Percentiles rank a stretch among this genome's conserved stretches.
Conservation (phyloP, 2,113 vertebrate species). For the Myiopsitta monachus region DNA sequence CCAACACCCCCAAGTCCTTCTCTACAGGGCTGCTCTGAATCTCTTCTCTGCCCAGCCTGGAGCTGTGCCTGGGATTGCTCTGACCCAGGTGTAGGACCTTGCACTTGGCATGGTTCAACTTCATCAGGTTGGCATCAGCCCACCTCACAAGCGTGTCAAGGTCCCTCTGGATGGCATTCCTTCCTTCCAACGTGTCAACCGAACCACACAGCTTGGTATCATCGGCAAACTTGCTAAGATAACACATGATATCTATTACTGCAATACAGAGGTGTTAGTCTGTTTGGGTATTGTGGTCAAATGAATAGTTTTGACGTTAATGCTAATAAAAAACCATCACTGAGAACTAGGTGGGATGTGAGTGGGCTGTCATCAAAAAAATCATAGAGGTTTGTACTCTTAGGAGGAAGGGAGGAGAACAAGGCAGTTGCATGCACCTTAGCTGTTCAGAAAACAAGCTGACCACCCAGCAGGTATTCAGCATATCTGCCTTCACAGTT, state of each 20-base stretch:
- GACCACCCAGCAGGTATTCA: not conserved
- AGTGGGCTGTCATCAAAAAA: not conserved
- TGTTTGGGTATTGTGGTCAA: not conserved
- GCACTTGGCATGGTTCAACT: too few species aligned
- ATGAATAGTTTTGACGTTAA: not conserved
- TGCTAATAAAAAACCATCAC: not conserved
- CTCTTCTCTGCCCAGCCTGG: too few species aligned
- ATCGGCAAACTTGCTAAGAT: too few species aligned
- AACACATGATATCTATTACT: not conserved
- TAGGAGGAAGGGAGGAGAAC: not conserved
- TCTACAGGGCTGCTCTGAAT: too few species aligned
- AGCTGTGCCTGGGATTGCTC: too few species aligned
- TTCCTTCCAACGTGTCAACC: too few species aligned
- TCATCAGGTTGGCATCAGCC: too few species aligned
- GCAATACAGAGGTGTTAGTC: not conserved
- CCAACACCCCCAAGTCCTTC: too few species aligned
- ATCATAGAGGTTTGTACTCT: not conserved
- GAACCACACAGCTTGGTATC: too few species aligned
- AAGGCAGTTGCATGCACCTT: not conserved
- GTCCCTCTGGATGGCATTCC: too few species aligned
- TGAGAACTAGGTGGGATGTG: not conserved
- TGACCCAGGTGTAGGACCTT: too few species aligned
- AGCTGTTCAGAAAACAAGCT: not conserved
- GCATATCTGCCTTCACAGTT: not conserved
- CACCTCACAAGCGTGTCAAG: too few species aligned